Base-by-base conservation (phyloP, 1,140 invertebrate species). In the Drosophila triauraria region DNA sequence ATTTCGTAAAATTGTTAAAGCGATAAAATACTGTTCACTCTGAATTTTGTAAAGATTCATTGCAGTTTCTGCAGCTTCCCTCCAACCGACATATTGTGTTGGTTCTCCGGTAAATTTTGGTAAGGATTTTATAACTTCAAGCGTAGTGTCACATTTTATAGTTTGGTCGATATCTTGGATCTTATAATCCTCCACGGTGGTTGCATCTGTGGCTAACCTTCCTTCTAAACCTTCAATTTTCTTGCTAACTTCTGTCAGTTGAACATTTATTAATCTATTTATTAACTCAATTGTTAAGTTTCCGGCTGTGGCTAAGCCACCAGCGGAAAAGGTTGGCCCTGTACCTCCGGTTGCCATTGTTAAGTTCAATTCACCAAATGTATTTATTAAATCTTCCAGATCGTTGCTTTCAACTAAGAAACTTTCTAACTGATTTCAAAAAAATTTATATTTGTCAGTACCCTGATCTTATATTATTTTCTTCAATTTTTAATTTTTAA, bases 31-130 rank as follows among this genome's bases (percentile, higher is more conserved):
- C n/a, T n/a, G n/a, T n/a, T n/a, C n/a, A n/a, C n/a, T n/a, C n/a
- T n/a, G n/a, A n/a, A n/a, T n/a, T n/a, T n/a, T n/a, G n/a, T n/a
- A n/a, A n/a, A 51, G 15, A 17, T 27, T 51, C 27, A 51, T 51
- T n/a, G 10, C 13, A 42, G 53, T 42, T 25, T 56, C 20, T 15
- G 38, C 53, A 25, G 53, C 53, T 56, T 56, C 38, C 17, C 53
- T 56, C 20, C 35, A 42, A 15, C 53, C 53, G 25, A 56, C 53
- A n/a, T 56, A 56, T 56, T 56, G 35, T 42, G 53, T 42, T 56
- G 12, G 53, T 42, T 56, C 53, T 4, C 53, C 20, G 20, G 53
- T 42, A 7, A 56, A 56, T 13, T 56, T 42, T 42, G 13, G 38
- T 56, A n/a, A 42, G 12, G 38, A 42, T 56, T 56, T 56, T 25